Conservation (phyloP, 2,797 vertebrate species). For the Uromys caudimaculatus region DNA sequence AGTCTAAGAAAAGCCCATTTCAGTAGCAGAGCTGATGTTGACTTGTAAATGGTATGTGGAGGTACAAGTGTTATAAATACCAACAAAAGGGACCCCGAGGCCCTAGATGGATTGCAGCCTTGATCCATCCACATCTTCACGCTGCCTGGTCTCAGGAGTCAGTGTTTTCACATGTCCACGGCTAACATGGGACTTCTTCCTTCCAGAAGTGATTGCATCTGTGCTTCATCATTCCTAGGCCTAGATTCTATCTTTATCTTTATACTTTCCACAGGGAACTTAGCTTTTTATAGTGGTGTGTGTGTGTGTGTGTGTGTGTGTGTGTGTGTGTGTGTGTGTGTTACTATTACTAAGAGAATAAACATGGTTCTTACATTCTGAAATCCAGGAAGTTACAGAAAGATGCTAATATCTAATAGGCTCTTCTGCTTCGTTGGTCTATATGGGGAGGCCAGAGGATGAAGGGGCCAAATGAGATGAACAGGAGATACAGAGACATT, state of each 20-base stretch:
- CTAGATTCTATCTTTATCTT: neutral
- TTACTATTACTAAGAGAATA: neutral
- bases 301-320: no score
- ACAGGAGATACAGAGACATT: neutral
- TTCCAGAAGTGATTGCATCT: neutral
- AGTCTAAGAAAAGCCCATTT: neutral
- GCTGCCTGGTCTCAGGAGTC: rapidly evolving
- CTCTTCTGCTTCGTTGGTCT: neutral
- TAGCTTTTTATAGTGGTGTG: neutral
- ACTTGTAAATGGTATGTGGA: neutral
- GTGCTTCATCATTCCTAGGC: no score
- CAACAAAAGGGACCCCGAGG: neutral
- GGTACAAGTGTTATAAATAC: neutral
- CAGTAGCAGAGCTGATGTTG: neutral
- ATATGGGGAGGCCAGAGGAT: neutral
- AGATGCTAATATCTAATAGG: neutral
- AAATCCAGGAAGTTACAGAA: no score
- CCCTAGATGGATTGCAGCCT: rapidly evolving
- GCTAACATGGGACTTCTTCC: neutral
- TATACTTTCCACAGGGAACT: neutral
- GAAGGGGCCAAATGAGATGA: no score
- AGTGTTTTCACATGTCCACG: neutral
- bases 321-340: no score
- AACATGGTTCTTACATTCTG: neutral
- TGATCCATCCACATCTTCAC: rapidly evolving